These are phyloP conservation scores for Chaetoderma sp. DNA, from an alignment of 2,888 invertebrate genomes.

Conservation along the genomic window DNA sequence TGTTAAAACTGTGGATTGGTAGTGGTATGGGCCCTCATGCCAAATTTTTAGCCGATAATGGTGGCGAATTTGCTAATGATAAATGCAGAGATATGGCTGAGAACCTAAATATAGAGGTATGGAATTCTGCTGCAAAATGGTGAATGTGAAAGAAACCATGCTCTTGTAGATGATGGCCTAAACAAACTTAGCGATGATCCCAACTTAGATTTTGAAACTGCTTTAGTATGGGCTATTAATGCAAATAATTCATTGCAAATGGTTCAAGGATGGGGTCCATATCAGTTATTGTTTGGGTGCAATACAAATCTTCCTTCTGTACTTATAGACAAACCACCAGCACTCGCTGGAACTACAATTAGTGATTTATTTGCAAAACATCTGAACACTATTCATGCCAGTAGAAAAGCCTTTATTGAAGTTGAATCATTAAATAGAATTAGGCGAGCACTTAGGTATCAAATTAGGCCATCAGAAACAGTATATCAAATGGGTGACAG, in stretches of 20 bases:
- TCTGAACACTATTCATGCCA: conserved; percentile 29
- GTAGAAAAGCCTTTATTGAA: conserved; percentile 23
- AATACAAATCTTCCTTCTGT: conserved; percentile 25
- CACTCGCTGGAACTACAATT: conserved; percentile 8
- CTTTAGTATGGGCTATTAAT: conserved; percentile 10
- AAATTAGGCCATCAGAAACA: conserved; percentile 15
- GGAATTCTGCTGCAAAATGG: conserved; percentile 6
- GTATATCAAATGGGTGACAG: conserved; percentile 1
- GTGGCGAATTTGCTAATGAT: conserved; percentile 16
- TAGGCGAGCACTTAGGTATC: conserved; percentile 18
- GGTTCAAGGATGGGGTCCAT: conserved; percentile 17
- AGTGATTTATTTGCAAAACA: conserved; percentile 27
- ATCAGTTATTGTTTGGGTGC: conserved; percentile 20
- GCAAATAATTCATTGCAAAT: conserved; percentile 16
- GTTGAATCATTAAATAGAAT: conserved; percentile 26
- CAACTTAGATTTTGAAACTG: not conserved
- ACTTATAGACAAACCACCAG: conserved; percentile 14
- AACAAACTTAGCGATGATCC: conserved; percentile 6
- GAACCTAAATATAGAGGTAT: conserved; percentile 11
- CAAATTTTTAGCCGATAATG: conserved; percentile 16
- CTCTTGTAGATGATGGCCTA: conserved; percentile 10
- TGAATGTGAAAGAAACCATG: conserved; percentile 10
- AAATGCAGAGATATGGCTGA: conserved; percentile 11
- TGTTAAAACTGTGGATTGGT: conserved; percentile 12
- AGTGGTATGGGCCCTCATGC: conserved; percentile 7